Conservation (phyloP, 2,113 vertebrate species). For the Sciurus niger region DNA sequence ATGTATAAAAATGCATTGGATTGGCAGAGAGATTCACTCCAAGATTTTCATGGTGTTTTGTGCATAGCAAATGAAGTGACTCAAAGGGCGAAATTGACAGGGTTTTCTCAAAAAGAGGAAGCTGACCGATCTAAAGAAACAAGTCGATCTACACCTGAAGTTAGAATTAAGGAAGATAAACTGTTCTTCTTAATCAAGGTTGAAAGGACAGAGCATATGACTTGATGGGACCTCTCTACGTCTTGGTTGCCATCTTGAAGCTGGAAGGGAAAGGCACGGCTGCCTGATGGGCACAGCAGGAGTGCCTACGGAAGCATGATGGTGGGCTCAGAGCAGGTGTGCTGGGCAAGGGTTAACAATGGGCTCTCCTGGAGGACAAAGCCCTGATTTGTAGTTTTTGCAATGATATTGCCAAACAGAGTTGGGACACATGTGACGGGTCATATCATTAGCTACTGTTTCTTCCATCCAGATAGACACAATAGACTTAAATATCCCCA, state of each 20-base stretch:
- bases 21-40: too few species aligned
- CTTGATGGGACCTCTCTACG: neutral
- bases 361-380: neutral
- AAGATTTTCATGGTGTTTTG: neutral
- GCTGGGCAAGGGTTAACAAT: neutral
- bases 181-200: neutral
- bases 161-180: neutral
- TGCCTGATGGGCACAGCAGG: neutral
- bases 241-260: neutral
- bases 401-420: neutral
- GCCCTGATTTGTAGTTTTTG: neutral
- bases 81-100: neutral
- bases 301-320: neutral
- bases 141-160: neutral
- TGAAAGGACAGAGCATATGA: neutral
- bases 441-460: accelerated
- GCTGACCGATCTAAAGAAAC: neutral
- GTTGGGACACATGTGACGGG: neutral
- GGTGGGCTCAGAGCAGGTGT: neutral
- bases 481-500: neutral
- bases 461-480: neutral
- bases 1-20: too few species aligned
- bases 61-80: neutral
- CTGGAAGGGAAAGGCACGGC: neutral
- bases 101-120: neutral